phyloP scores from a whole-genome alignment of 2,888 invertebrate species.

The Drepana falcataria region DNA sequence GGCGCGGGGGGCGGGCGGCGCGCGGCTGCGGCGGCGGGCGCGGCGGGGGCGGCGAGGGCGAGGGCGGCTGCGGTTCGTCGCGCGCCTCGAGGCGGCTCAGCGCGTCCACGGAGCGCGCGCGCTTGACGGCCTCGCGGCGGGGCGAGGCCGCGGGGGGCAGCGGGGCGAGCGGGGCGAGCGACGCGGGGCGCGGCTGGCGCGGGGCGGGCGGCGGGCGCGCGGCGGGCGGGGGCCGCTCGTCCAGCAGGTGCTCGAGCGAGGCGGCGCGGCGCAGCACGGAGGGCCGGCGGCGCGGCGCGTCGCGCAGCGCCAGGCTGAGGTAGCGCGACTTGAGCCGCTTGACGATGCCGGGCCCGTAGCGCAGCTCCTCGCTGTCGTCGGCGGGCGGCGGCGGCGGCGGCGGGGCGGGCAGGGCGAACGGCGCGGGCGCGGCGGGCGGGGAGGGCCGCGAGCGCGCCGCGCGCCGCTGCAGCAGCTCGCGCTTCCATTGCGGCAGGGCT shows the following conservation, averaged over 20 bases:
- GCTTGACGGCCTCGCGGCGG: conserved; percentile 84
- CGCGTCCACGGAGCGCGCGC: conserved; percentile 92
- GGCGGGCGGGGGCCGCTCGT: conserved; percentile 72
- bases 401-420: conserved; percentile 35
- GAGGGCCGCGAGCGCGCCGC: conserved; percentile 62
- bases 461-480: conserved; percentile 87
- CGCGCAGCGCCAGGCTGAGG: conserved; percentile 89
- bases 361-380: conserved; percentile 84
- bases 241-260: conserved; percentile 90
- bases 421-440: conserved; percentile 21
- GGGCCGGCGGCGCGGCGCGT: conserved; percentile 82
- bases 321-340: conserved; percentile 92
- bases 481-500: conserved; percentile 88
- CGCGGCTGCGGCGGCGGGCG: conserved; percentile 55
- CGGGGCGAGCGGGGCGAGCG: conserved; percentile 14
- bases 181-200: conserved; percentile 28
- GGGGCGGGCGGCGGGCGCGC: conserved; percentile 45
- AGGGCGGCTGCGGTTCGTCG: conserved; percentile 85
- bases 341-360: conserved; percentile 95
- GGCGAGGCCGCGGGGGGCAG: conserved; percentile 32
- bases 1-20: conserved; percentile 69
- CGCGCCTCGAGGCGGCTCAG: conserved; percentile 82
- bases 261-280: conserved; percentile 89
- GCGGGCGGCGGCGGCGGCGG: conserved; percentile 46
- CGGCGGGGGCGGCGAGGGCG: conserved; percentile 83